phyloP scores from a whole-genome alignment of 2,113 vertebrate species.

The Stercorarius parasiticus region DNA sequence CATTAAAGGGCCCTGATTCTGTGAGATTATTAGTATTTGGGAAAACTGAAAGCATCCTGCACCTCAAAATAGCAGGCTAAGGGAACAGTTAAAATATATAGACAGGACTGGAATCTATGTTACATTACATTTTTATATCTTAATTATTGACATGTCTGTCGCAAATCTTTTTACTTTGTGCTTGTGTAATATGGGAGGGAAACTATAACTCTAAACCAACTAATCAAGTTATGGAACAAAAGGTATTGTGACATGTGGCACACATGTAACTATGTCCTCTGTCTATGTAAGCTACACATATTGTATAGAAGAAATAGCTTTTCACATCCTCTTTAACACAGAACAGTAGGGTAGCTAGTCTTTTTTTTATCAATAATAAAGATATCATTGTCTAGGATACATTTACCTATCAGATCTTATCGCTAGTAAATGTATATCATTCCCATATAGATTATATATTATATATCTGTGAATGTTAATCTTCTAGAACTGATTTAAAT shows the following conservation, averaged over 20 bases:
- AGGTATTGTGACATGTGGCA: background rate
- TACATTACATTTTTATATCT: background rate
- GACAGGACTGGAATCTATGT: background rate
- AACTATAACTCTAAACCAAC: background rate
- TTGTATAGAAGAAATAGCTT: background rate
- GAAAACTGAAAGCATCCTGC: background rate
- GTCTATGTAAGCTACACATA: background rate
- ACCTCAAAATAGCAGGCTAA: background rate
- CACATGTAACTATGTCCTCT: background rate
- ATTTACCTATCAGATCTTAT: constrained; percentile 3
- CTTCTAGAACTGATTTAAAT: constrained; percentile 1
- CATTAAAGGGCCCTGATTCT: background rate
- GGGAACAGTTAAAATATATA: background rate
- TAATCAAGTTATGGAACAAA: background rate
- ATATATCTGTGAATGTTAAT: background rate
- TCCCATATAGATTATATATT: background rate
- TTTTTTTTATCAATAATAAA: background rate
- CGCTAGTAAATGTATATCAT: background rate
- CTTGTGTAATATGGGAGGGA: background rate
- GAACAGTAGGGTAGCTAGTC: background rate
- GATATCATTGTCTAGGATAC: background rate
- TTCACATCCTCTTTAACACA: background rate
- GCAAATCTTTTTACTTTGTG: background rate
- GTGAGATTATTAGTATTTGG: background rate
- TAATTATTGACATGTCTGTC: background rate